A percentile compares a stretch with the other conserved stretches of the same genome.
Evolutionary conservation across 1,140 invertebrate genomes (phyloP).

Genomic region (Caenorhabditis briggsae): DNA sequence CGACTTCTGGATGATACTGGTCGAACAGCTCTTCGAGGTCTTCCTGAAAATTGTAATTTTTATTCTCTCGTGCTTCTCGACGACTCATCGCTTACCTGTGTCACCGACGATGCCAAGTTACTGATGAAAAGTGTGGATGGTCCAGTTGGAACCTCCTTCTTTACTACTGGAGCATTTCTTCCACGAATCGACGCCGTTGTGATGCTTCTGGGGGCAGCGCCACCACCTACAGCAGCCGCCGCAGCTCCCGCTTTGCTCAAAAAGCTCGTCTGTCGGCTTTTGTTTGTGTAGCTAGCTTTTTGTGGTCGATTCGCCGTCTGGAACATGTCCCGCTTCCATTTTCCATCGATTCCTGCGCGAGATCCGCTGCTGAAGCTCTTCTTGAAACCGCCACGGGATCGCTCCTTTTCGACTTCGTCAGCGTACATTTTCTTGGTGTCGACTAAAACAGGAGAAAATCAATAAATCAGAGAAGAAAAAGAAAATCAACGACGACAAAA

Average conservation of each 20-base stretch:
- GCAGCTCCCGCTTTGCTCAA: conserved; percentile 23
- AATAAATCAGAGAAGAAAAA: background rate
- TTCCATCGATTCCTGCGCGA: conserved; percentile 27
- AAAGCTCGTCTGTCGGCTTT: background rate
- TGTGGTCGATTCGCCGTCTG: conserved; percentile 8
- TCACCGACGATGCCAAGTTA: conserved; percentile 26
- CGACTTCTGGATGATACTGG: conserved; percentile 14
- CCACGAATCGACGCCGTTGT: conserved; percentile 18
- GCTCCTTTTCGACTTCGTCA: conserved; percentile 26
- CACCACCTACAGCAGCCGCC: background rate
- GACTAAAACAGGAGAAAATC: background rate
- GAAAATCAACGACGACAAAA: background rate
- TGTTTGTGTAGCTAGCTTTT: background rate
- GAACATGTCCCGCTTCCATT: conserved; percentile 50
- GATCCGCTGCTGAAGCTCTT: background rate
- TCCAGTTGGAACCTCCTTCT: background rate
- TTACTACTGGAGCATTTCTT: conserved; percentile 19
- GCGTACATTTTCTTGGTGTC: conserved; percentile 12
- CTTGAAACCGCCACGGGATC: conserved; percentile 2
- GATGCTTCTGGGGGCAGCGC: conserved; percentile 4
- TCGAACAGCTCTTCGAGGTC: conserved; percentile 39
- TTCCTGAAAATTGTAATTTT: background rate
- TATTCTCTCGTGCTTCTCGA: too few relatives aligned
- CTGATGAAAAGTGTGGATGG: conserved; percentile 39
- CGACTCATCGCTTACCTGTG: background rate